phyloP scores from a whole-genome alignment of 2,113 vertebrate genomes.

The Eurystomus gularis region DNA sequence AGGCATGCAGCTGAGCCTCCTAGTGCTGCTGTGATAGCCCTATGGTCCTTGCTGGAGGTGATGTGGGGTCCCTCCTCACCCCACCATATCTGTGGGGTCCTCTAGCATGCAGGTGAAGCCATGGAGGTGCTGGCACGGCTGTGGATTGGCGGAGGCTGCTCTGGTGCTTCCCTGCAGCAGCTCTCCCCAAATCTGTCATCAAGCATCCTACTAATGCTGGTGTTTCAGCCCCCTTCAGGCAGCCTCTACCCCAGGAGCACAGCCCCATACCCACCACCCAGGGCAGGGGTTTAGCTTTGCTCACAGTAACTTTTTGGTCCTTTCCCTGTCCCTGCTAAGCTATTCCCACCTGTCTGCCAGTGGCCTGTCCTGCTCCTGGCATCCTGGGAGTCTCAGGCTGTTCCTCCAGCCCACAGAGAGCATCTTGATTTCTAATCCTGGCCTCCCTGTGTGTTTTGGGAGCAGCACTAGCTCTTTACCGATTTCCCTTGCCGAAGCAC shows the following conservation, averaged over 20 bases:
- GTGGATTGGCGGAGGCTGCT: not conserved
- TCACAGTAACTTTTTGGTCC: not conserved
- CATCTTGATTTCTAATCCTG: not conserved
- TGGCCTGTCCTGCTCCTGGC: not conserved
- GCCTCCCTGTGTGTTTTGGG: not conserved
- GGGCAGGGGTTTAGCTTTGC: not conserved
- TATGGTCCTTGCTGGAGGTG: not conserved
- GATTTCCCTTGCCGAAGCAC: not conserved
- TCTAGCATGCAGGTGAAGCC: not conserved
- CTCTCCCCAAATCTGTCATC: not conserved
- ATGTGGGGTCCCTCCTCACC: not conserved
- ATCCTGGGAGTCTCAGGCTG: not conserved
- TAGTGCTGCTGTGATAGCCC: not conserved
- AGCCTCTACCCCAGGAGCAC: not conserved
- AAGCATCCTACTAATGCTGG: not conserved
- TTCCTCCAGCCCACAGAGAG: not conserved
- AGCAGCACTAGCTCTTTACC: not conserved
- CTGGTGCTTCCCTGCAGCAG: not conserved
- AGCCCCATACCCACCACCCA: accelerated
- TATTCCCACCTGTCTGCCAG: accelerated
- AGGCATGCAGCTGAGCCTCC: not conserved
- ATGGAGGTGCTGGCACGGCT: not conserved
- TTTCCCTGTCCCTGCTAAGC: not conserved
- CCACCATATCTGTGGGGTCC: accelerated
- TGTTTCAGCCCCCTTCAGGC: not conserved